Evolutionary conservation across 2,797 vertebrate species (phyloP).

Genomic region (Poecilia wingei): DNA sequence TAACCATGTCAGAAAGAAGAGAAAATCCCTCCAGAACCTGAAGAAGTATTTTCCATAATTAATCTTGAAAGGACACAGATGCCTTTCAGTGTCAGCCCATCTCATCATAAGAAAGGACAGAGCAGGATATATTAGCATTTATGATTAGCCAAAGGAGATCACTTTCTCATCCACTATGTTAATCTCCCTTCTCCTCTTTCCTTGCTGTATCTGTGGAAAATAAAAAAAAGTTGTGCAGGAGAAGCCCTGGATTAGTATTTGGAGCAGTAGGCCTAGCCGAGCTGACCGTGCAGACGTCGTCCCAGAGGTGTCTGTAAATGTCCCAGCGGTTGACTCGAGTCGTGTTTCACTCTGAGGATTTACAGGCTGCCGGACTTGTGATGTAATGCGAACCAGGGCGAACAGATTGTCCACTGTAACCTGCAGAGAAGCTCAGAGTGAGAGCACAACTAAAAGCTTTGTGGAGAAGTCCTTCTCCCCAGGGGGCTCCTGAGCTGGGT

Average conservation of each 20-base stretch:
- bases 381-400: slow-evolving; percentile 71
- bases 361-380: slow-evolving; percentile 67
- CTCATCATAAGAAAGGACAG: slow-evolving; percentile 66
- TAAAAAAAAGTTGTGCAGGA: slow-evolving; percentile 33
- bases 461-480: slow-evolving; percentile 47
- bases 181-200: slow-evolving; percentile 62
- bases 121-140: slow-evolving; percentile 77
- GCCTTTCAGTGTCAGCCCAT: slow-evolving; percentile 59
- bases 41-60: slow-evolving; percentile 57
- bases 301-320: slow-evolving; percentile 64
- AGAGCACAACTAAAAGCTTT: slow-evolving; percentile 63
- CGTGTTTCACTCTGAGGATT: slow-evolving; percentile 69
- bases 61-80: slow-evolving; percentile 59
- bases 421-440: slow-evolving; percentile 42
- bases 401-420: slow-evolving; percentile 55
- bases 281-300: slow-evolving; percentile 48
- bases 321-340: slow-evolving; percentile 58
- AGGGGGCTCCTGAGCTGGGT: slow-evolving; percentile 43
- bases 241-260: slow-evolving; percentile 40
- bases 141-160: slow-evolving; percentile 74
- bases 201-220: slow-evolving; percentile 48
- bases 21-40: neutral
- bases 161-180: slow-evolving; percentile 70
- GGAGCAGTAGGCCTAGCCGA: slow-evolving; percentile 26
- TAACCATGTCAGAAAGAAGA: neutral